Percentiles rank a stretch among this genome's conserved stretches.
phyloP scores from a whole-genome alignment of 1,140 invertebrate genomes.

The Drosophila pandora region DNA sequence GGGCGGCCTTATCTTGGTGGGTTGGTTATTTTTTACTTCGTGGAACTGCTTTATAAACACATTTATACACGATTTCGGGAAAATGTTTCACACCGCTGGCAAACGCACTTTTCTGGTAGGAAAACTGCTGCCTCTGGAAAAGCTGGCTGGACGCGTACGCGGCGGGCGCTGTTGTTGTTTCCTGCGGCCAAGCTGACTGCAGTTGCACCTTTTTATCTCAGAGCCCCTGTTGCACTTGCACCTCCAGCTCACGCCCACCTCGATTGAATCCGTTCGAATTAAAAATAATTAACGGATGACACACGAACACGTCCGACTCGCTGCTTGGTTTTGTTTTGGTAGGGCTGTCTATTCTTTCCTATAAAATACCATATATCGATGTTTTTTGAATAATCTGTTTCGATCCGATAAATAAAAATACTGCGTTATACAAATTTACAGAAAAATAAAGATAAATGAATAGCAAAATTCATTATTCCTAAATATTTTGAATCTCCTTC shows the following conservation, averaged over 20 bases:
- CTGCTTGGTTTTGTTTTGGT: not conserved
- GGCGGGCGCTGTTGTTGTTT: not conserved
- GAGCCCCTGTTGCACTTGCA: constrained; percentile 13
- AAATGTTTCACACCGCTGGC: constrained; percentile 21
- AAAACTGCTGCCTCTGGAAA: constrained; percentile 15
- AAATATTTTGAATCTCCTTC: too few species aligned
- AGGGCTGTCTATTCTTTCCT: not conserved
- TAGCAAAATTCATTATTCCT: too few species aligned
- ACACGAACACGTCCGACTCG: constrained; percentile 57
- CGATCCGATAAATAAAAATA: too few species aligned
- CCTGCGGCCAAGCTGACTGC: not conserved
- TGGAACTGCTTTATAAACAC: constrained; percentile 45
- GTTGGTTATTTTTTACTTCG: constrained; percentile 10
- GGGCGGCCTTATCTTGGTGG: constrained; percentile 54
- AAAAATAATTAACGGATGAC: constrained; percentile 74
- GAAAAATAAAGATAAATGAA: too few species aligned
- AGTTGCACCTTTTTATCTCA: constrained; percentile 9
- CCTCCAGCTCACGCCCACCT: constrained; percentile 40
- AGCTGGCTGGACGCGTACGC: constrained; percentile 18
- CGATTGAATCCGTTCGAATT: constrained; percentile 54
- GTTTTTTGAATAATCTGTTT: too few species aligned
- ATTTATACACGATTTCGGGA: constrained; percentile 44
- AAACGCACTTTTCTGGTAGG: constrained; percentile 47
- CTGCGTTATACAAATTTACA: too few species aligned
- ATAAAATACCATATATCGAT: too few species aligned